These are phyloP conservation scores for Dromiciops gliroides DNA, from an alignment of 2,113 vertebrate genomes.

Conservation along the genomic window DNA sequence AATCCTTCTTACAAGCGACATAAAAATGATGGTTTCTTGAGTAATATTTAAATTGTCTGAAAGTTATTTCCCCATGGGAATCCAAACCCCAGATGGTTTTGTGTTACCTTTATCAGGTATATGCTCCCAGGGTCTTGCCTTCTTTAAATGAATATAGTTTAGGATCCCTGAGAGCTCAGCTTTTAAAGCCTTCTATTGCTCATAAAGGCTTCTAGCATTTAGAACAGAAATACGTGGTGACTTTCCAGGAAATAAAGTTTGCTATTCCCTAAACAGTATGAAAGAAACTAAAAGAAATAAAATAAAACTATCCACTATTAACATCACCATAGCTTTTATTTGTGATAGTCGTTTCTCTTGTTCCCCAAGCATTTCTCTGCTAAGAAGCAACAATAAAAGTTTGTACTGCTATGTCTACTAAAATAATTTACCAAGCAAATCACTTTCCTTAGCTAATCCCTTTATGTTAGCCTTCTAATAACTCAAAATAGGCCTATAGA, in stretches of 20 bases:
- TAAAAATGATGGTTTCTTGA: slow-evolving; percentile 57
- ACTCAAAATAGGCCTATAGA: neutral
- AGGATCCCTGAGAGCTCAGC: slow-evolving; percentile 52
- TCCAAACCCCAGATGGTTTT: slow-evolving; percentile 36
- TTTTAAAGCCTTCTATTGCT: slow-evolving; percentile 57
- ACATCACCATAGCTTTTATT: neutral
- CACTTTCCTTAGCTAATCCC: neutral
- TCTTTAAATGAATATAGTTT: slow-evolving; percentile 58
- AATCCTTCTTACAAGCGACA: slow-evolving; percentile 51
- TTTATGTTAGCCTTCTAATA: neutral
- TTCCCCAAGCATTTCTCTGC: neutral
- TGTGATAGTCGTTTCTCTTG: neutral
- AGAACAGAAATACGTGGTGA: slow-evolving; percentile 17
- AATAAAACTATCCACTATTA: neutral
- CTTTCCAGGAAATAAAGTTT: slow-evolving; percentile 54
- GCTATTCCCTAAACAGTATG: neutral
- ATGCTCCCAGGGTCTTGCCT: slow-evolving; percentile 59
- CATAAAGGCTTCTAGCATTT: slow-evolving; percentile 54
- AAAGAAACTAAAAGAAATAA: slow-evolving; percentile 50
- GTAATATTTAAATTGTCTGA: slow-evolving; percentile 63
- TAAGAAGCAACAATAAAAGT: neutral
- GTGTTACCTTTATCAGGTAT: slow-evolving; percentile 55
- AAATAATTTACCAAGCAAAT: neutral
- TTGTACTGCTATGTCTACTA: neutral
- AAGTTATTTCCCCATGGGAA: slow-evolving; percentile 51